phyloP scores from a whole-genome alignment of 2,888 invertebrate species.

The Tuberolachnus salignus region DNA sequence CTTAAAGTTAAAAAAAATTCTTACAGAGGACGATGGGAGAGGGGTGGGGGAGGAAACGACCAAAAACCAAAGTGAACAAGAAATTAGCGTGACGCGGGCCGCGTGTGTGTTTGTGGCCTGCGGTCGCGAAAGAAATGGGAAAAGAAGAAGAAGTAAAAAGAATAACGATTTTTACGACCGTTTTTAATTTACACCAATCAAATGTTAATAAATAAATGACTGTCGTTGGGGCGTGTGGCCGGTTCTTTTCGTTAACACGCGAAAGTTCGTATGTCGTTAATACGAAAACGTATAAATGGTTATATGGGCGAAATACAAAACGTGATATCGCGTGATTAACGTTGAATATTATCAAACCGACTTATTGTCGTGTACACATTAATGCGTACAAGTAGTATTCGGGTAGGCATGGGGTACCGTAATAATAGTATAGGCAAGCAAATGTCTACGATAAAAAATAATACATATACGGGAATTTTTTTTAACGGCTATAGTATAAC shows the following conservation, averaged over 20 bases:
- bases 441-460: too few species aligned
- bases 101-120: neutral
- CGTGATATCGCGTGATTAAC: conserved; percentile 34
- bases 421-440: too few species aligned
- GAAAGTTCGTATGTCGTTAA: neutral
- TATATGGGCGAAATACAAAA: conserved; percentile 2
- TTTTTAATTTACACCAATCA: conserved; percentile 40
- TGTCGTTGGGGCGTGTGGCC: neutral
- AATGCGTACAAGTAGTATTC: neutral
- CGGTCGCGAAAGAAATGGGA: too few species aligned
- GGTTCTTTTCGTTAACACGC: neutral
- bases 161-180: conserved; percentile 14
- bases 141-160: neutral
- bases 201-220: conserved; percentile 8
- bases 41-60: too few species aligned
- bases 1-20: too few species aligned
- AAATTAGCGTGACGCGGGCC: neutral
- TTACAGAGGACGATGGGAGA: too few species aligned
- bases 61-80: too few species aligned
- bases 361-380: neutral
- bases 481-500: too few species aligned
- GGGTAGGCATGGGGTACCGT: too few species aligned
- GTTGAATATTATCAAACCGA: neutral
- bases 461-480: too few species aligned
- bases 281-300: neutral